phyloP scores from a whole-genome alignment of 2,888 invertebrate species.

The Troides oblongomaculatus region DNA sequence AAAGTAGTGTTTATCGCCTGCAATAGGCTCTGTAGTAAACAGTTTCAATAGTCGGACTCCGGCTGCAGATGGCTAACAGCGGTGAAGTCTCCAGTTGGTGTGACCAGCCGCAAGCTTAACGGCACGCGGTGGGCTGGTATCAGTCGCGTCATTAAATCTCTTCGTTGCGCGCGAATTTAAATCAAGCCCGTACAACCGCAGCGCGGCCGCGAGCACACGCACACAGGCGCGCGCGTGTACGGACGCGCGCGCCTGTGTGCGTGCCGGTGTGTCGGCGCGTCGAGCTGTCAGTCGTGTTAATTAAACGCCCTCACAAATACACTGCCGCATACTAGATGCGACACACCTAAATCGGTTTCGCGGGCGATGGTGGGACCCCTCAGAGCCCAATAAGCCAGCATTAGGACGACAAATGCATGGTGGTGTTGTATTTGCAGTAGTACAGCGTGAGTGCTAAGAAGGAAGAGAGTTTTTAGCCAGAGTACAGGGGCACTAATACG shows the following conservation, averaged over 20 bases:
- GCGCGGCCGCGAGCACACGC: constrained; percentile 24
- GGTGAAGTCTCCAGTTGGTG: no score
- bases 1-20: no score
- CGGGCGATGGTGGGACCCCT: no score
- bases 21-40: no score
- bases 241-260: background rate
- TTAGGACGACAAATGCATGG: no score
- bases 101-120: background rate
- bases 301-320: constrained; percentile 63
- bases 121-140: constrained; percentile 8
- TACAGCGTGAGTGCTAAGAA: no score
- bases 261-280: constrained; percentile 51
- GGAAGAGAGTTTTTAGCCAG: no score
- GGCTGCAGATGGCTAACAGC: no score
- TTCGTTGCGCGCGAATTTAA: constrained; percentile 22
- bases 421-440: no score
- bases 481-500: no score
- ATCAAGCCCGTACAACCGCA: constrained; percentile 22
- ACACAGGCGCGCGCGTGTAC: background rate
- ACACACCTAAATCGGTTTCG: background rate
- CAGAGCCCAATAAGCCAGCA: no score
- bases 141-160: constrained; percentile 21
- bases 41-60: no score
- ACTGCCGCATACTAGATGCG: constrained; percentile 47
- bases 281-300: constrained; percentile 75